A percentile compares a stretch with the other conserved stretches of the same genome.
These are phyloP conservation scores for Bubalus kerabau DNA, from an alignment of 2,113 vertebrate genomes.

Conservation along the genomic window DNA sequence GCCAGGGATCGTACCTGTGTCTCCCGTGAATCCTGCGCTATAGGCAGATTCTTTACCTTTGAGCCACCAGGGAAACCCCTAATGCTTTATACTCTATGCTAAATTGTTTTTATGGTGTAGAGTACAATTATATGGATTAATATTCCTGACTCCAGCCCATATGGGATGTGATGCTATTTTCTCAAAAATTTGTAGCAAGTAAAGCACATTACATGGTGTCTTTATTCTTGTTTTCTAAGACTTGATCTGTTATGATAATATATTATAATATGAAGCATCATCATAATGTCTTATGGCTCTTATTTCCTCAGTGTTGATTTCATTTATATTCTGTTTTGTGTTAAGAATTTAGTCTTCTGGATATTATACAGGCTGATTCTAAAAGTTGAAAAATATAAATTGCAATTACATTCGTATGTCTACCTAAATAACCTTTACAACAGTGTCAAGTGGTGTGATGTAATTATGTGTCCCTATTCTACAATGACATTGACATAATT, in stretches of 20 bases:
- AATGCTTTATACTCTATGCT: not conserved
- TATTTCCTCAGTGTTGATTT: not conserved
- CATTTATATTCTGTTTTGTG: not conserved
- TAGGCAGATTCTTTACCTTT: not conserved
- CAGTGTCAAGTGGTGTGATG: not conserved
- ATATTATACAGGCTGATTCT: not conserved
- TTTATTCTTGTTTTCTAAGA: not conserved
- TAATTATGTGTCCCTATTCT: not conserved
- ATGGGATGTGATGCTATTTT: not conserved
- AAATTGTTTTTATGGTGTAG: not conserved
- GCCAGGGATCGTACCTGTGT: not conserved
- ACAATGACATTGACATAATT: not conserved
- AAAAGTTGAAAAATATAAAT: not conserved
- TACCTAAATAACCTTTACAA: not conserved
- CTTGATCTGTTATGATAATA: not conserved
- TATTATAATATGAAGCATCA: not conserved
- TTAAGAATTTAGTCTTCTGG: not conserved
- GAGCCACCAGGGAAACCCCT: not conserved
- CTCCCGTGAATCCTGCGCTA: accelerated
- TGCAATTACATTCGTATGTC: not conserved
- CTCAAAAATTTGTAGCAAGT: not conserved
- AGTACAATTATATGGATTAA: not conserved
- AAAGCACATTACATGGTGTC: not conserved
- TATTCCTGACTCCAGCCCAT: not conserved
- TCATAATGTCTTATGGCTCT: not conserved